These are phyloP conservation scores for Lepus oiostolus DNA, from an alignment of 2,797 vertebrate genomes.

Conservation along the genomic window DNA sequence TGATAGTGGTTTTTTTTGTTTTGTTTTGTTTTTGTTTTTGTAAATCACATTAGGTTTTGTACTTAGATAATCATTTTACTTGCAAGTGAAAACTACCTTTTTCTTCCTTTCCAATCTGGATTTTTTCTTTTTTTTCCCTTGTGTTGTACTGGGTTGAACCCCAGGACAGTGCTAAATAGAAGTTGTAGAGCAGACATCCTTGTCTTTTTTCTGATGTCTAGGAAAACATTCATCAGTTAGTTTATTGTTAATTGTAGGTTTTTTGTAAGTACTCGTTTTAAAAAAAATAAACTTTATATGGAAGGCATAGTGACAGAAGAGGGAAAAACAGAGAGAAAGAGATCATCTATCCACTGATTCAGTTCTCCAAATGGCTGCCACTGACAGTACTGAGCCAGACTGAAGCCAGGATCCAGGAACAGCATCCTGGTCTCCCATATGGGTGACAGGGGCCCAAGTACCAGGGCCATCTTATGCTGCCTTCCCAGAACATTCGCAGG, in stretches of 20 bases:
- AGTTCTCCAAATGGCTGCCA: too few species aligned
- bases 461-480: too few species aligned
- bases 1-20: background rate
- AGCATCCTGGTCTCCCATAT: too few species aligned
- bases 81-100: background rate
- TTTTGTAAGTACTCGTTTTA: background rate
- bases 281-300: too few species aligned
- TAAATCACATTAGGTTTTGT: constrained; percentile 28
- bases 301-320: too few species aligned
- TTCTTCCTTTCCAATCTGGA: background rate
- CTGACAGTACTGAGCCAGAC: too few species aligned
- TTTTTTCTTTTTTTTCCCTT: background rate
- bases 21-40: background rate
- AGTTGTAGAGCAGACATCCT: background rate
- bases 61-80: background rate
- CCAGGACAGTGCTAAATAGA: background rate
- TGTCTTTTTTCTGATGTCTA: background rate
- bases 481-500: too few species aligned
- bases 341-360: too few species aligned
- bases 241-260: background rate
- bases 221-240: background rate
- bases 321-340: too few species aligned
- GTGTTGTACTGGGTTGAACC: background rate
- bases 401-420: too few species aligned
- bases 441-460: too few species aligned